Conservation (phyloP, 2,888 invertebrate species). For the Lordiphosa fenestrarum region DNA sequence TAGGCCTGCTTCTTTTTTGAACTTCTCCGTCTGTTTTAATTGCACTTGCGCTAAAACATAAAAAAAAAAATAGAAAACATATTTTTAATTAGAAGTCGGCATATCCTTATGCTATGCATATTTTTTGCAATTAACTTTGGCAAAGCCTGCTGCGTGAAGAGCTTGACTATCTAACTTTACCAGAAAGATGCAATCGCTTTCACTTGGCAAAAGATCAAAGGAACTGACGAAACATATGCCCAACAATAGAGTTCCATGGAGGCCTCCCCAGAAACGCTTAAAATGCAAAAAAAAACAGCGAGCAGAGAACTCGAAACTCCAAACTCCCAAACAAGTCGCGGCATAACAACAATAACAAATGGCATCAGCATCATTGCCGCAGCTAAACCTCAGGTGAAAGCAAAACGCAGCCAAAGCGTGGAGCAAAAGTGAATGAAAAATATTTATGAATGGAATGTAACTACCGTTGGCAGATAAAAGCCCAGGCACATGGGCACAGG, state of each 20-base stretch:
- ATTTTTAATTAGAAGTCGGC: slow-evolving; percentile 60
- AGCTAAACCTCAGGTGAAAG: slow-evolving; percentile 42
- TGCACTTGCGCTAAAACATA: too few relatives aligned
- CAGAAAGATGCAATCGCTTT: slow-evolving; percentile 61
- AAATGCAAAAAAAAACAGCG: slow-evolving; percentile 42
- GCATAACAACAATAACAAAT: slow-evolving; percentile 59
- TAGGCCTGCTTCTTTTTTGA: too few relatives aligned
- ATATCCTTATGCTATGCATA: slow-evolving; percentile 7
- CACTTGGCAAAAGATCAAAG: slow-evolving; percentile 71
- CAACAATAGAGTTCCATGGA: slow-evolving; percentile 55
- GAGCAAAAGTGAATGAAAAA: slow-evolving; percentile 68
- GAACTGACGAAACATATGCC: slow-evolving; percentile 61
- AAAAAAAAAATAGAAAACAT: background rate
- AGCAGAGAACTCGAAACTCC: slow-evolving; percentile 6
- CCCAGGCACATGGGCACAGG: slow-evolving; percentile 36
- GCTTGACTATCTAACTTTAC: slow-evolving; percentile 24
- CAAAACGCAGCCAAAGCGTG: slow-evolving; percentile 32
- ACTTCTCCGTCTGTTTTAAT: too few relatives aligned
- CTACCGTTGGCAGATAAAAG: slow-evolving; percentile 67
- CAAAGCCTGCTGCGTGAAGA: slow-evolving; percentile 35
- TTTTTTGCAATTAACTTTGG: slow-evolving; percentile 67
- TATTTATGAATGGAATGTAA: slow-evolving; percentile 72
- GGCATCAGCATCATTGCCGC: slow-evolving; percentile 45
- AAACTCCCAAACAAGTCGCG: slow-evolving; percentile 29
- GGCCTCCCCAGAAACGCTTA: slow-evolving; percentile 48